phyloP scores from a whole-genome alignment of 2,888 invertebrate species.

The Drosophila greeni region DNA sequence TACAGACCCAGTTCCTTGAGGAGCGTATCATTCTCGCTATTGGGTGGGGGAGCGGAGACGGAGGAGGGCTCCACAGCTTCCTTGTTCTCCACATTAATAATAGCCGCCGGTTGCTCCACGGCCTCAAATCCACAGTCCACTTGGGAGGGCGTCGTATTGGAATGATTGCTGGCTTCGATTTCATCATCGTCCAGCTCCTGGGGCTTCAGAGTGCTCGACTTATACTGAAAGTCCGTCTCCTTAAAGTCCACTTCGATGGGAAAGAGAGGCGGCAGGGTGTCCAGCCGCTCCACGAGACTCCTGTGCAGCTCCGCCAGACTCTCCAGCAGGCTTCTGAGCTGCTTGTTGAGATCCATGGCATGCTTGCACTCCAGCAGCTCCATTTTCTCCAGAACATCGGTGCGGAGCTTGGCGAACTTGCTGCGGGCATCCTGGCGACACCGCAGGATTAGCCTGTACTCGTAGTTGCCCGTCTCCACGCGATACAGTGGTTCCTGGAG shows the following conservation, averaged over 20 bases:
- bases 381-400: slow-evolving; percentile 97
- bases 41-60: not conserved
- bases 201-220: slow-evolving; percentile 79
- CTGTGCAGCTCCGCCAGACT: slow-evolving; percentile 86
- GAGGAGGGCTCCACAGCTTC: slow-evolving; percentile 2
- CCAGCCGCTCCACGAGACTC: slow-evolving; percentile 87
- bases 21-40: slow-evolving; percentile 68
- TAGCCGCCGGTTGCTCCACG: slow-evolving; percentile 70
- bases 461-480: slow-evolving; percentile 99
- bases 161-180: slow-evolving; percentile 50
- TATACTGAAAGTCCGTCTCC: slow-evolving; percentile 94
- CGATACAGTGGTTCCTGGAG: slow-evolving; percentile 97
- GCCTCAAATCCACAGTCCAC: slow-evolving; percentile 73
- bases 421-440: slow-evolving; percentile 96
- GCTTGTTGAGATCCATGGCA: slow-evolving; percentile 95
- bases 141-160: slow-evolving; percentile 16
- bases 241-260: slow-evolving; percentile 97
- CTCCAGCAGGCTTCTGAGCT: slow-evolving; percentile 89
- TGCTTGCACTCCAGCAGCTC: slow-evolving; percentile 99
- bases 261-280: slow-evolving; percentile 87
- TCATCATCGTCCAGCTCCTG: slow-evolving; percentile 76
- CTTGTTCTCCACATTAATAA: slow-evolving; percentile 65
- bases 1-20: slow-evolving; percentile 82
- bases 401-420: slow-evolving; percentile 89
- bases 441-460: slow-evolving; percentile 95